Percentiles rank a stretch among this genome's conserved stretches.
Evolutionary conservation across 2,888 invertebrate genomes (phyloP).

Genomic region (Parnassius orleans): DNA sequence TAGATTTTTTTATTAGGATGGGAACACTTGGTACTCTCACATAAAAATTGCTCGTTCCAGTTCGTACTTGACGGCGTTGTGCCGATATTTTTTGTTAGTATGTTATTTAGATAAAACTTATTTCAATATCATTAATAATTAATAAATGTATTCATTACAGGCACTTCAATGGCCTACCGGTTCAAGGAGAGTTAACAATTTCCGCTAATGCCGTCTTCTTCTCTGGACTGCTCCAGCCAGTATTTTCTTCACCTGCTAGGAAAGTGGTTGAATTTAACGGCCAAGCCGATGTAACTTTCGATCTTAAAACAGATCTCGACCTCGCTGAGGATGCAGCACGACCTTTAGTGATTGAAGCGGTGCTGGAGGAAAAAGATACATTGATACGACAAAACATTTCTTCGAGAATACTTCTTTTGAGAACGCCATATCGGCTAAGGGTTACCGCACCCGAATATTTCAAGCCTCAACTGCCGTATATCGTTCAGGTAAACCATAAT

Average conservation of each 20-base stretch:
- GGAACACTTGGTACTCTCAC: too few relatives aligned
- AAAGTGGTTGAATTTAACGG: slow-evolving; percentile 86
- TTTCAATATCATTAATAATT: too few relatives aligned
- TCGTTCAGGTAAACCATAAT: slow-evolving; percentile 83
- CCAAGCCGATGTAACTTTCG: slow-evolving; percentile 85
- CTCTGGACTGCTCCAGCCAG: slow-evolving; percentile 89
- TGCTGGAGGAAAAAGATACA: slow-evolving; percentile 94
- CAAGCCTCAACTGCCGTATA: slow-evolving; percentile 92
- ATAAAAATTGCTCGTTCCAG: too few relatives aligned
- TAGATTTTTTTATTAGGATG: too few relatives aligned
- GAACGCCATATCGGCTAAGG: slow-evolving; percentile 82
- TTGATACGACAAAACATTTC: slow-evolving; percentile 90
- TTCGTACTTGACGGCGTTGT: too few relatives aligned
- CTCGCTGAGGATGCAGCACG: slow-evolving; percentile 89
- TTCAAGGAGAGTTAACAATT: slow-evolving; percentile 91
- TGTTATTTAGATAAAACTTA: too few relatives aligned
- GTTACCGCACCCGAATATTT: slow-evolving; percentile 92
- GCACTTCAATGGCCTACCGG: slow-evolving; percentile 92
- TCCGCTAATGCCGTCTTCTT: slow-evolving; percentile 91
- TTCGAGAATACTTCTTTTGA: slow-evolving; percentile 81
- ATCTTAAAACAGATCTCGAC: slow-evolving; percentile 87
- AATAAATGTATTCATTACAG: slow-evolving; percentile 55
- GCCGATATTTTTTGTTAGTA: too few relatives aligned
- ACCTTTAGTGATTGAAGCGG: slow-evolving; percentile 91
- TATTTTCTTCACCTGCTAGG: slow-evolving; percentile 86